Base-by-base conservation (phyloP, 2,797 vertebrate species). In the Podargus strigoides region DNA sequence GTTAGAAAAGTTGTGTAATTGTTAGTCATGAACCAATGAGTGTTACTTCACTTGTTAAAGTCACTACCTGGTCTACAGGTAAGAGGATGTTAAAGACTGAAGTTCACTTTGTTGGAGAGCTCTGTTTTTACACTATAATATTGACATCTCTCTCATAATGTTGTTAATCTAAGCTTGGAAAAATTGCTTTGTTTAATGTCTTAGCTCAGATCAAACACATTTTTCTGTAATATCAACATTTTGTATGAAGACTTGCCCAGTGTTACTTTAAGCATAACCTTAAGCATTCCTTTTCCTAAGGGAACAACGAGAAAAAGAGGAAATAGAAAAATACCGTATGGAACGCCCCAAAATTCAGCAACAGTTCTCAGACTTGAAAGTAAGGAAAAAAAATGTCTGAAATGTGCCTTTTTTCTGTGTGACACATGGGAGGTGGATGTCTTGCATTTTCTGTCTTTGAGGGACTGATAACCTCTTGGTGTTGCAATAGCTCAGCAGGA, bases 321-420 rank as follows among this genome's bases (percentile, higher is more conserved):
- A 99, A 96, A 99, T 99, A 17, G 99, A 99, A 96, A 99, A 99
- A 87, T 99, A 99, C 89, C 99, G 99, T 96, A 99, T 99, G 99
- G 99, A 99, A 58, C 97, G 99, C 36, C 99, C 99, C 53, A 99
- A 99, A 97, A 99, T 99, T 93, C 99, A 99, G 83, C 99, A 99
- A 87, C 99, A 99, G 92, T 99, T 99, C 92, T 99, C 99, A 24
- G 99, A 99, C 96, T 97, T 99, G 46, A 99, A 99, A 98, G 99
- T 99, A 97, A 92, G 96, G 52, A 44, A n/a, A 52, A n/a, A 55
- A 52, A 15, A 18, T 16, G 3, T 17, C 46, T 47, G 17, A n/a
- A 56, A 5, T 28, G 22, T n/a, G 76, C 6, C 36, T 34, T 74
- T 21, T 68, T 2, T 37, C 46, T 72, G 36, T 44, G 1, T 49